Base-by-base conservation (phyloP, 2,113 vertebrate genomes). In the Benitochromis conjunctus region DNA sequence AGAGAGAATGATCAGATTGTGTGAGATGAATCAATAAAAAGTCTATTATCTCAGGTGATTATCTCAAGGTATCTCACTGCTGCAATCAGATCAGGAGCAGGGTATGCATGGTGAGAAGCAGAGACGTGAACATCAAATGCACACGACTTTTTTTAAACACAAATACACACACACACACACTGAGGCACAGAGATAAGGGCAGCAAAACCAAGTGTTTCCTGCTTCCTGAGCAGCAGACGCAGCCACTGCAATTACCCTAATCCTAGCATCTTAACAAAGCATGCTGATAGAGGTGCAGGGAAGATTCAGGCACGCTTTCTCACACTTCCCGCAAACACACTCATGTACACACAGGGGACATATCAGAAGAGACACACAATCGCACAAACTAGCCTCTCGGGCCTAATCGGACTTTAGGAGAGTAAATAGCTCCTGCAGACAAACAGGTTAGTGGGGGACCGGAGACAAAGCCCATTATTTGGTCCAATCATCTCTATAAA, bases 11-110 rank as follows among this genome's bases (percentile, higher is more conserved):
- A 94, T 93, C 93, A 88, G 86, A 93, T 93, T 89, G 92, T 87
- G 53, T 76, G 89, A 93, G 89, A 92, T 94, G 91, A 95, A 94
- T 95, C 93, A 94, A 95, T 95, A 95, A 94, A 95, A 95, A 95
- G 69, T 91, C 92, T 85, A 94, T 95, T 95, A 94, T 94, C 90
- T 87, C 56, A 13, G 91, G 80, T 60, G 91, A 94, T 94, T 94
- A 94, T 94, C 88, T 90, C n/a, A 3, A 80, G 83, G 80, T 82
- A 55, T 84, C 85, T 88, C 16, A 54, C 92, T 69, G 81, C 82
- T 85, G 76, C 10, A 83, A 85, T 90, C 83, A 66, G 62, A 91
- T 88, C 80, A 51, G 74, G 69, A 76, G 82, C n/a, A 14, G 46
- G 26, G 18, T 8, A 76, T 55, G 58, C 41, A 10, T 12, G 80